These are phyloP conservation scores for Hozukius guyotensis DNA, from an alignment of 2,797 vertebrate species.

Conservation along the genomic window DNA sequence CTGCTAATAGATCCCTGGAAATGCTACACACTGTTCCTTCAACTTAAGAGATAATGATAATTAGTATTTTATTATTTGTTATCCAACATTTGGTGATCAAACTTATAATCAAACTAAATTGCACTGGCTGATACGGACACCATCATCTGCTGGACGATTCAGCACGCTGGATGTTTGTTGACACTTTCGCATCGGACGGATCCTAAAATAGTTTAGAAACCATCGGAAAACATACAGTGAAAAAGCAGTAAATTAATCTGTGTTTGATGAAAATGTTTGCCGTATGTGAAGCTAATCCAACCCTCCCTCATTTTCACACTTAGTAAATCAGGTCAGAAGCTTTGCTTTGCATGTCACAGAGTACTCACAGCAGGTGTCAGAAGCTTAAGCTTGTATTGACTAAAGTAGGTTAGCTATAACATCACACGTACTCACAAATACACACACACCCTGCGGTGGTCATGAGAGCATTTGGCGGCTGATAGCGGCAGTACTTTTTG, in stretches of 20 bases:
- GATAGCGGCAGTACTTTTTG: constrained; percentile 69
- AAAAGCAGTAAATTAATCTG: constrained; percentile 49
- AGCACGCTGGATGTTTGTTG: constrained; percentile 1
- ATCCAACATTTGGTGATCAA: neutral
- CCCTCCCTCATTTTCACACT: constrained; percentile 62
- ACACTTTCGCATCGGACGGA: neutral
- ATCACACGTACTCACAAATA: constrained; percentile 59
- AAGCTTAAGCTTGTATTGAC: constrained; percentile 65
- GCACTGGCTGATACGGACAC: neutral
- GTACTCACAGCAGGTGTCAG: constrained; percentile 71
- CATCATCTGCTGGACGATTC: neutral
- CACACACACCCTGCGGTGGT: constrained; percentile 64
- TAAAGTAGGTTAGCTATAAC: constrained; percentile 77
- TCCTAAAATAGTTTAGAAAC: constrained; percentile 25
- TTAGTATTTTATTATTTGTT: neutral
- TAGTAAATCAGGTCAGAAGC: constrained; percentile 65
- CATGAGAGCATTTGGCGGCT: constrained; percentile 72
- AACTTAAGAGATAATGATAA: neutral
- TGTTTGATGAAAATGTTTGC: constrained; percentile 37
- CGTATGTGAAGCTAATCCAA: constrained; percentile 41
- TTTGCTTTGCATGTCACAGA: constrained; percentile 66
- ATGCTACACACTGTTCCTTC: neutral
- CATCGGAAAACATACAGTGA: constrained; percentile 7
- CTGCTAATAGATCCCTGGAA: no score
- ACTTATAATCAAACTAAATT: neutral